Conservation (phyloP, 1,140 invertebrate genomes). For the Reticulitermes speratus region DNA sequence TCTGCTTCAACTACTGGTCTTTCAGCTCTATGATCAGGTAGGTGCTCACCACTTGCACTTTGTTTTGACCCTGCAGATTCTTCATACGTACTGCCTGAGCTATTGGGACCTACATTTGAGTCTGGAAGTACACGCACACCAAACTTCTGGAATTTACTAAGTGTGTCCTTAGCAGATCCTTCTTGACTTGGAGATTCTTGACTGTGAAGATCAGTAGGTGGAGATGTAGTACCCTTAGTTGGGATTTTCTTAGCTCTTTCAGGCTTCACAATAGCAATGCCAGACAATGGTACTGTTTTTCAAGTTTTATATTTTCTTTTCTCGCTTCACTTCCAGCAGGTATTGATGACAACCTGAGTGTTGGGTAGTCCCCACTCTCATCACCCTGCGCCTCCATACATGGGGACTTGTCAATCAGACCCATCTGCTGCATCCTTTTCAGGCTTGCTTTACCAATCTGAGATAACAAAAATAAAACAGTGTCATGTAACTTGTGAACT, state of each 20-base stretch:
- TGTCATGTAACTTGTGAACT: too few relatives aligned
- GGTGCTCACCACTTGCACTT: background rate
- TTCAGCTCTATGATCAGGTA: background rate
- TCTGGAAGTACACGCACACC: constrained; percentile 31
- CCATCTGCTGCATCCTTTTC: constrained; percentile 29
- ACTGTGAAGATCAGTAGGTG: background rate
- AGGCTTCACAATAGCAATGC: constrained; percentile 23
- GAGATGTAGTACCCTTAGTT: background rate
- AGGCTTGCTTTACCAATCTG: constrained; percentile 30
- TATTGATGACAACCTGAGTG: constrained; percentile 25
- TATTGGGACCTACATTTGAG: constrained; percentile 10
- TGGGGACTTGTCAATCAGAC: background rate
- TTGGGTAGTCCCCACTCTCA: constrained; percentile 28
- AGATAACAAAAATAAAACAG: background rate
- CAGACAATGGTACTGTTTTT: constrained; percentile 12
- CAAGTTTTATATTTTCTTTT: constrained; percentile 22
- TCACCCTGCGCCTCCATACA: background rate
- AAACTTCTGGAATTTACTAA: constrained; percentile 31
- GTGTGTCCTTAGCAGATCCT: background rate
- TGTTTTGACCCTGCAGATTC: background rate
- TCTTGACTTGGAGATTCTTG: background rate
- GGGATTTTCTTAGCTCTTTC: background rate
- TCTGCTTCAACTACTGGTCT: constrained; percentile 19
- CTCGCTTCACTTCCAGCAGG: background rate
- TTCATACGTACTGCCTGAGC: too few relatives aligned